These are phyloP conservation scores for Meloidogyne hapla DNA, from an alignment of 1,140 invertebrate genomes.

Conservation along the genomic window DNA sequence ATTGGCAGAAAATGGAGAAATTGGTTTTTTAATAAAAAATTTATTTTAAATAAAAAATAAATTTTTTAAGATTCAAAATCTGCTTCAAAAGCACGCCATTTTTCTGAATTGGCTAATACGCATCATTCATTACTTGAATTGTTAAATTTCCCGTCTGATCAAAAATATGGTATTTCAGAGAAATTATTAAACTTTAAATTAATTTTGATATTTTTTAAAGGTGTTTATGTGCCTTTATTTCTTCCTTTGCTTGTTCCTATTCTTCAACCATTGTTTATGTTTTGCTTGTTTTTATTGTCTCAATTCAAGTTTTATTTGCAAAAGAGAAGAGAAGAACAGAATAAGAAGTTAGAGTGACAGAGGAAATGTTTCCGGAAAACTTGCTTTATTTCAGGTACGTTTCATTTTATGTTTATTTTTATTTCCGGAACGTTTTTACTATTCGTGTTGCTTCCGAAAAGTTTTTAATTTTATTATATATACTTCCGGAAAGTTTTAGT, in stretches of 20 bases:
- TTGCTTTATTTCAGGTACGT: too few species aligned
- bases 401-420: too few species aligned
- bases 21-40: background rate
- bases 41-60: conserved; percentile 15
- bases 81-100: conserved; percentile 36
- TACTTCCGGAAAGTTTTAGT: too few species aligned
- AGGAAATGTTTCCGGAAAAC: background rate
- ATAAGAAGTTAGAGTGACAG: conserved; percentile 11
- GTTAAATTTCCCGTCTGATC: conserved; percentile 48
- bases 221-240: conserved; percentile 44
- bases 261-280: conserved; percentile 15
- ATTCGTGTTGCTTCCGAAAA: too few species aligned
- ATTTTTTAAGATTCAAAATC: conserved; percentile 31
- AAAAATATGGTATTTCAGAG: conserved; percentile 38
- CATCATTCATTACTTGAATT: conserved; percentile 42
- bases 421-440: too few species aligned
- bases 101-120: conserved; percentile 44
- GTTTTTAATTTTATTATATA: too few species aligned
- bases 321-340: background rate
- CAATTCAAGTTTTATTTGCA: background rate
- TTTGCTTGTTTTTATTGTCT: background rate
- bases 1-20: conserved; percentile 5
- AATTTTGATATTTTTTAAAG: background rate
- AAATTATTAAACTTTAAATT: background rate
- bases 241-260: conserved; percentile 42